phyloP scores from a whole-genome alignment of 2,113 vertebrate species.

The Dinomys branickii region DNA sequence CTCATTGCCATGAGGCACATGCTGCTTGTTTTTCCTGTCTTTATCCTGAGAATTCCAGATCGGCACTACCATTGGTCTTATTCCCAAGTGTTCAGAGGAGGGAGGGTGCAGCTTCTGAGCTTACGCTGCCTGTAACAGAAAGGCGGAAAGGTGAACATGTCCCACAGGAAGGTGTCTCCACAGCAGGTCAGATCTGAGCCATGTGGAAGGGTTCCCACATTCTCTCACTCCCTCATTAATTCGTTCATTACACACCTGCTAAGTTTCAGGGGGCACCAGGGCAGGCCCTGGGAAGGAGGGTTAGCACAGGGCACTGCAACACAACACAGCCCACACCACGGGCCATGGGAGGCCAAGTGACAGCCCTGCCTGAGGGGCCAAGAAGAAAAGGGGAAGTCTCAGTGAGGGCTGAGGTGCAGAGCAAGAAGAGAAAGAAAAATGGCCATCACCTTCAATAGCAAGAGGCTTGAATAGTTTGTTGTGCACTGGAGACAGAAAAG shows the following conservation, averaged over 20 bases:
- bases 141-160: background rate
- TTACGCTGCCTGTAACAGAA: slow-evolving; percentile 8
- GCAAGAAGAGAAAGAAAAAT: background rate
- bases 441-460: background rate
- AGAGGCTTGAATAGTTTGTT: background rate
- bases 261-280: background rate
- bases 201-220: background rate
- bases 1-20: background rate
- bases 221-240: background rate
- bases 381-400: background rate
- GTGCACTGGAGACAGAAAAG: background rate
- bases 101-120: background rate
- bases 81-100: background rate
- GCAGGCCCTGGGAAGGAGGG: background rate
- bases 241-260: background rate
- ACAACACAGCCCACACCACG: background rate
- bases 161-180: background rate
- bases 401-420: background rate
- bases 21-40: background rate
- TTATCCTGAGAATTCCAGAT: slow-evolving; percentile 37
- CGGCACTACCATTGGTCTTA: background rate
- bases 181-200: background rate
- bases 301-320: background rate
- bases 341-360: background rate
- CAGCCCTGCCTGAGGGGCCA: background rate